A percentile compares a stretch with the other conserved stretches of the same genome.
Evolutionary conservation across 2,113 vertebrate genomes (phyloP).

Genomic region (Microcebus ravelobensis): DNA sequence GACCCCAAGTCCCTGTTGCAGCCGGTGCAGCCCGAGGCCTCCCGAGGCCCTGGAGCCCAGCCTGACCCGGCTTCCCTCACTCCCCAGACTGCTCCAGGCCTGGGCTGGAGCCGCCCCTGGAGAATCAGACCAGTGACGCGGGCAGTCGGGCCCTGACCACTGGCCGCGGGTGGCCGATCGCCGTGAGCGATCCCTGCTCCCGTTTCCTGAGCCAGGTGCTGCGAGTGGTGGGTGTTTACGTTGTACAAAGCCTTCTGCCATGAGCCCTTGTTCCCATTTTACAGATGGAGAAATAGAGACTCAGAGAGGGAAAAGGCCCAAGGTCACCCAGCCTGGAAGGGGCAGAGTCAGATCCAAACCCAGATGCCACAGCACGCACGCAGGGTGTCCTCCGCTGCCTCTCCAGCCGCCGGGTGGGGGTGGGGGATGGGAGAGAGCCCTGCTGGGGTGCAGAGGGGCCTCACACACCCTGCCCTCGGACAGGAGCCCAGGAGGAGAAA

Average conservation of each 20-base stretch:
- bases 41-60: neutral
- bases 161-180: neutral
- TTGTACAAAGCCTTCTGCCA: neutral
- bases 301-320: neutral
- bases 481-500: no score
- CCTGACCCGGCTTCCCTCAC: neutral
- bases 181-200: neutral
- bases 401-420: neutral
- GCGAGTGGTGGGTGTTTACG: neutral
- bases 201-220: neutral
- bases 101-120: neutral
- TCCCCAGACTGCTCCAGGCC: neutral
- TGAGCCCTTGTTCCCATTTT: neutral
- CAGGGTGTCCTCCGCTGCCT: neutral
- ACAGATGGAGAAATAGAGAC: neutral
- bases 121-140: neutral
- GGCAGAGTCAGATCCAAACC: neutral
- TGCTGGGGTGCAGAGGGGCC: fast-evolving
- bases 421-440: neutral
- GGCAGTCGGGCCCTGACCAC: neutral
- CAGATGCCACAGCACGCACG: neutral
- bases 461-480: neutral
- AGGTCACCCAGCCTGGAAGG: neutral
- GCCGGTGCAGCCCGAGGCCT: neutral
- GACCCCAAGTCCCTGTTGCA: neutral